Evolutionary conservation across 2,113 vertebrate species (phyloP).

Genomic region (Misgurnus mizolepis): DNA sequence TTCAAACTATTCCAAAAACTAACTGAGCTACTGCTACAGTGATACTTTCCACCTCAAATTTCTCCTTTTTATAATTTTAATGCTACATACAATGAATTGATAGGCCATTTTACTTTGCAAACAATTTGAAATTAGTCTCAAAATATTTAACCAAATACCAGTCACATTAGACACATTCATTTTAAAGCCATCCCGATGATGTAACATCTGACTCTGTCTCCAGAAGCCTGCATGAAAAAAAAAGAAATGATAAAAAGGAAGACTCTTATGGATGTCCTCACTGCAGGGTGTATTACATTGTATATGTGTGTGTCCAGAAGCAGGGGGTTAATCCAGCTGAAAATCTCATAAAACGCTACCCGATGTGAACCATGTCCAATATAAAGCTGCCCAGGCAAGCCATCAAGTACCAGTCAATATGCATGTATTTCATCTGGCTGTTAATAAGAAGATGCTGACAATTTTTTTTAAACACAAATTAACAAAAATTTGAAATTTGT

Average conservation of each 20-base stretch:
- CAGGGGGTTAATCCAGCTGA: no score
- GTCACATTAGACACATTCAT: conserved; percentile 61
- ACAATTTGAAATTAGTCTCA: conserved; percentile 19
- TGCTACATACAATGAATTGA: conserved; percentile 32
- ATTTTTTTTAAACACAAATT: not conserved
- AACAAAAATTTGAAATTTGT: not conserved
- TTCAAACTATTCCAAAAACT: conserved; percentile 8
- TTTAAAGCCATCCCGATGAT: conserved; percentile 32
- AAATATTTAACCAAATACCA: conserved; percentile 19
- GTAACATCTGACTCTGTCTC: conserved; percentile 2
- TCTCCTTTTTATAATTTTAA: not conserved
- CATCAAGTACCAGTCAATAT: conserved; percentile 51
- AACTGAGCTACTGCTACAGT: conserved; percentile 4
- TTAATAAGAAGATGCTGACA: conserved; percentile 16
- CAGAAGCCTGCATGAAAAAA: conserved; percentile 10
- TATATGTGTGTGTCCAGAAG: not conserved
- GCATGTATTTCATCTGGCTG: conserved; percentile 15
- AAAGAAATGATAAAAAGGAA: conserved; percentile 1
- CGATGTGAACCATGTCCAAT: not conserved
- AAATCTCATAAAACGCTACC: no score
- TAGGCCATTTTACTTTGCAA: conserved; percentile 42
- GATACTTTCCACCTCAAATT: not conserved
- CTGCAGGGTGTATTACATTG: not conserved
- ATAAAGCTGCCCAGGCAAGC: conserved; percentile 25
- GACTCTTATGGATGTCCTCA: conserved; percentile 6